These are phyloP conservation scores for Heliocidaris erythrogramma DNA, from an alignment of 35 echinoderm and acorn worm genomes.

Conservation along the genomic window DNA sequence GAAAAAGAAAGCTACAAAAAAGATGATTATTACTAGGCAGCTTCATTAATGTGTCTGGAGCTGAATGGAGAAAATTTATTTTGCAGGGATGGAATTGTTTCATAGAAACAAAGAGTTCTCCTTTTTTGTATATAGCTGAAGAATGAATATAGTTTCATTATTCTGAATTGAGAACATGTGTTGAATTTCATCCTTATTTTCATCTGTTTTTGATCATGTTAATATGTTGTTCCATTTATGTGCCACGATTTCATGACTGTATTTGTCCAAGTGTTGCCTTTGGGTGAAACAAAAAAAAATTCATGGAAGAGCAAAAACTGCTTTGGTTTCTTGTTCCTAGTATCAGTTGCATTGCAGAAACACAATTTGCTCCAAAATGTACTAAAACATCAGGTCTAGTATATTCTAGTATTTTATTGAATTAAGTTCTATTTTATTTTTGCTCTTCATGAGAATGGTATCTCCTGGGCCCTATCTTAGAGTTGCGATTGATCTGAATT, in stretches of 20 bases:
- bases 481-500: too few relatives aligned
- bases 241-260: not conserved
- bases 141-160: constrained; percentile 38
- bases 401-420: not conserved
- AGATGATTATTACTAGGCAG: not conserved
- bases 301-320: not conserved
- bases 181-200: constrained; percentile 24
- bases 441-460: not conserved
- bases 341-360: not conserved
- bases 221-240: not conserved
- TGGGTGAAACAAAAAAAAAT: not conserved
- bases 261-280: not conserved
- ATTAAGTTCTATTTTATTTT: not conserved
- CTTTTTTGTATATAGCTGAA: constrained; percentile 27
- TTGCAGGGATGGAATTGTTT: constrained; percentile 29
- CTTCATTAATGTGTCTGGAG: constrained; percentile 17
- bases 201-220: constrained; percentile 28
- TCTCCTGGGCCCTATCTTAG: not conserved
- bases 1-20: not conserved
- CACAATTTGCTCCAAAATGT: not conserved
- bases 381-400: not conserved
- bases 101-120: not conserved
- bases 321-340: not conserved
- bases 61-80: constrained; percentile 6
- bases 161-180: not conserved